A percentile compares a stretch with the other conserved stretches of the same genome.
phyloP scores from a whole-genome alignment of 2,888 invertebrate species.

The Ligdia adustata region DNA sequence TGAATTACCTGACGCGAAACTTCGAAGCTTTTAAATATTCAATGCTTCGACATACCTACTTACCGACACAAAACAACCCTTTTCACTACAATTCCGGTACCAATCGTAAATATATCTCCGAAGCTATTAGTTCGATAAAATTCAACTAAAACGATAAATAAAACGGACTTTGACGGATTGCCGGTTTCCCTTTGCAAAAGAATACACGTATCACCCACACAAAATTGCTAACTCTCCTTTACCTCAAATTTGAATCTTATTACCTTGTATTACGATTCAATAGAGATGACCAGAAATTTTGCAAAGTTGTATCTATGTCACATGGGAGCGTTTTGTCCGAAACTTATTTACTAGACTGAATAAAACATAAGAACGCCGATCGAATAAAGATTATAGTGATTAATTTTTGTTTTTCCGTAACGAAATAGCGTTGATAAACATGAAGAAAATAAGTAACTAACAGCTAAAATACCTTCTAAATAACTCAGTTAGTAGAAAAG shows the following conservation, averaged over 20 bases:
- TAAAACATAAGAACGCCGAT: slow-evolving; percentile 72
- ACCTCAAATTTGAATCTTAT: slow-evolving; percentile 13
- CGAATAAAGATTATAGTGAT: slow-evolving; percentile 46
- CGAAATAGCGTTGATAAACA: neutral
- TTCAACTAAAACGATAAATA: slow-evolving; percentile 83
- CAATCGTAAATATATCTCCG: slow-evolving; percentile 82
- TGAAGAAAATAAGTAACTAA: neutral
- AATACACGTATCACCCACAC: slow-evolving; percentile 51
- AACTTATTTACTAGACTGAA: slow-evolving; percentile 79
- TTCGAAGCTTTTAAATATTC: slow-evolving; percentile 27
- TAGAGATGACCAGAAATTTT: slow-evolving; percentile 35
- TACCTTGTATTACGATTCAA: neutral
- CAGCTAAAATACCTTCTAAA: too few relatives aligned
- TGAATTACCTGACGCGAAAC: slow-evolving; percentile 8
- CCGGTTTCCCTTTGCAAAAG: slow-evolving; percentile 77
- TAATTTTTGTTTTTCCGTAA: slow-evolving; percentile 20
- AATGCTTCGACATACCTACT: slow-evolving; percentile 13
- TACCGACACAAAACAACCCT: slow-evolving; percentile 59
- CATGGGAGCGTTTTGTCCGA: slow-evolving; percentile 81
- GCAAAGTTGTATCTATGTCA: slow-evolving; percentile 74
- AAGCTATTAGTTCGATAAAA: slow-evolving; percentile 83
- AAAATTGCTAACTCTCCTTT: neutral
- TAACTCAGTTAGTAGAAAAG: too few relatives aligned
- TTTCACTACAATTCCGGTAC: slow-evolving; percentile 66
- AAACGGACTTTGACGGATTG: slow-evolving; percentile 80